Conservation (phyloP, 2,888 invertebrate genomes). For the Conchocele bisecta region DNA sequence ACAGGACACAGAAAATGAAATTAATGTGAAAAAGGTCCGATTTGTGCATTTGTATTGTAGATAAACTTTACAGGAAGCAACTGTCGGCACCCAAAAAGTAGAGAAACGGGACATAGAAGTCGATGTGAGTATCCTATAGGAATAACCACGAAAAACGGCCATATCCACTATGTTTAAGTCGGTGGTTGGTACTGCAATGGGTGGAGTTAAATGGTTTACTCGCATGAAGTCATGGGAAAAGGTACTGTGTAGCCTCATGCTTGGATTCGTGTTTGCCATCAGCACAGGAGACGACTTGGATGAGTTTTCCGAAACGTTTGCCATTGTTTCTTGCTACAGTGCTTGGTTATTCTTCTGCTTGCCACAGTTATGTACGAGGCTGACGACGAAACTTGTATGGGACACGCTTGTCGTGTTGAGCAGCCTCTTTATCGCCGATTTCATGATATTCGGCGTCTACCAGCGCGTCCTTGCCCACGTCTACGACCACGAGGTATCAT, state of each 20-base stretch:
- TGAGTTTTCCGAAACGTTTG: constrained; percentile 31
- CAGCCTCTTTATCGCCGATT: constrained; percentile 31
- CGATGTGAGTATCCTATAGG: no score
- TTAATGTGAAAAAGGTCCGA: no score
- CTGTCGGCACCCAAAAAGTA: no score
- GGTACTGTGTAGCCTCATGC: not conserved
- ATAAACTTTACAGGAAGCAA: no score
- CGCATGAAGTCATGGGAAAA: constrained; percentile 13
- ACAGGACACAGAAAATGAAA: no score
- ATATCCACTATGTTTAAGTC: no score
- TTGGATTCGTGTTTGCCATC: not conserved
- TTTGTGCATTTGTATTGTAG: no score
- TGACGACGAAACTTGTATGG: constrained; percentile 19
- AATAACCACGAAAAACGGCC: no score
- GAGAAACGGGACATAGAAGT: no score
- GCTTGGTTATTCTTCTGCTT: constrained; percentile 31
- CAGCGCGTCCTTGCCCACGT: constrained; percentile 14
- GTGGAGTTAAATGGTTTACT: no score
- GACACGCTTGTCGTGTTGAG: constrained; percentile 17
- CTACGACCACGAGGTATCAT: constrained; percentile 17
- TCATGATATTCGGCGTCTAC: constrained; percentile 33
- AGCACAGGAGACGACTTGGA: not conserved
- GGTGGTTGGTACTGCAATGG: no score
- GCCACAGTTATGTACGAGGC: constrained; percentile 24
- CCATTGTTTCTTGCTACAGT: constrained; percentile 30